Evolutionary conservation across 2,888 invertebrate genomes (phyloP).

Genomic region (Agelastica alni): DNA sequence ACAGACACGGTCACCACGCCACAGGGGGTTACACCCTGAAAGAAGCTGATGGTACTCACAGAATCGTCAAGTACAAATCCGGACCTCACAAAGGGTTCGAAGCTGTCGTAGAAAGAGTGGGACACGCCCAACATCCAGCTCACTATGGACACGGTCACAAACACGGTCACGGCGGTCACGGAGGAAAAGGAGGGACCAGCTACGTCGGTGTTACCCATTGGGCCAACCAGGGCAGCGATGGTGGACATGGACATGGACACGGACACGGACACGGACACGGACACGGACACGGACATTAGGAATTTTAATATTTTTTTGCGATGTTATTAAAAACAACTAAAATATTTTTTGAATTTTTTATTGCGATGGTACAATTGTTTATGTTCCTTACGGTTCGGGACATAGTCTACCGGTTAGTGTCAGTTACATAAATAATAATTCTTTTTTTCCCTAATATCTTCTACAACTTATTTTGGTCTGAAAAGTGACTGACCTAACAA

Average conservation of each 20-base stretch:
- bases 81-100: slow-evolving; percentile 39
- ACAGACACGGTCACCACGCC: slow-evolving; percentile 51
- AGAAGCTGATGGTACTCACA: slow-evolving; percentile 53
- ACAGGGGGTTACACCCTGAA: slow-evolving; percentile 51
- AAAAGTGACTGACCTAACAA: too few species aligned
- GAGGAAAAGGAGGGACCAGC: slow-evolving; percentile 34
- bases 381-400: too few species aligned
- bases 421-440: too few species aligned
- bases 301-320: neutral
- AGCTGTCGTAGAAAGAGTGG: slow-evolving; percentile 40
- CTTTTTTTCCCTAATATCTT: too few species aligned
- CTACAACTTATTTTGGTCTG: too few species aligned
- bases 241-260: slow-evolving; percentile 18
- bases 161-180: slow-evolving; percentile 15
- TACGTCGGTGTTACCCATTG: slow-evolving; percentile 42
- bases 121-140: slow-evolving; percentile 43
- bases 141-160: slow-evolving; percentile 36
- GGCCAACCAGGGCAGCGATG: slow-evolving; percentile 31
- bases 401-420: too few species aligned
- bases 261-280: too few species aligned
- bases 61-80: slow-evolving; percentile 51
- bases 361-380: too few species aligned
- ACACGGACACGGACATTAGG: too few species aligned
- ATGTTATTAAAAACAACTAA: neutral
- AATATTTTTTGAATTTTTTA: too few species aligned